Evolutionary conservation across 2,888 invertebrate species (phyloP).

Genomic region (Allophyes oxyacanthae): DNA sequence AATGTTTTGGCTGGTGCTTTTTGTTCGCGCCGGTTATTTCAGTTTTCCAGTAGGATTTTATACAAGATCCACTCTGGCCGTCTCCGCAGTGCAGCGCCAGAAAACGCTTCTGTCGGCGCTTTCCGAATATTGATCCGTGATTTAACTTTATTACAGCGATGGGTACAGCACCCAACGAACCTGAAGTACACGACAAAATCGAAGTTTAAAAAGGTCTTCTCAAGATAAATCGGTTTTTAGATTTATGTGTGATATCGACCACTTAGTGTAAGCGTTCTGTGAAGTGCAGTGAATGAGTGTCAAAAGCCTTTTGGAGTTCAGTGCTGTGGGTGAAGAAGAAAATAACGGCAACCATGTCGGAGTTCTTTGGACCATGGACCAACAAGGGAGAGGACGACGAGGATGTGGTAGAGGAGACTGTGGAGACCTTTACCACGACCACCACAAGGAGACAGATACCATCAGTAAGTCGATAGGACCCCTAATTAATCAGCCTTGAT

Average conservation of each 20-base stretch:
- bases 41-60: constrained; percentile 89
- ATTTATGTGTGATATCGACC: constrained; percentile 59
- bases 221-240: constrained; percentile 35
- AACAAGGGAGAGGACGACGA: constrained; percentile 65
- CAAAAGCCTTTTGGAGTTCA: constrained; percentile 70
- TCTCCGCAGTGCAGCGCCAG: constrained; percentile 76
- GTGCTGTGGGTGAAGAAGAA: constrained; percentile 74
- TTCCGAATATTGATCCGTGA: constrained; percentile 53
- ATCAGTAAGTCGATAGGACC: constrained; percentile 71
- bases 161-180: constrained; percentile 61
- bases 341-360: constrained; percentile 78
- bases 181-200: constrained; percentile 63
- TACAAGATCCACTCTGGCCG: constrained; percentile 86
- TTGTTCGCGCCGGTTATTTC: constrained; percentile 89
- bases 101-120: constrained; percentile 52
- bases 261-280: constrained; percentile 59
- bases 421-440: constrained; percentile 82
- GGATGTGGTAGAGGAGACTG: constrained; percentile 73
- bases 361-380: constrained; percentile 85
- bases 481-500: constrained; percentile 64
- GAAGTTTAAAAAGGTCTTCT: constrained; percentile 53
- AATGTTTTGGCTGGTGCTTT: constrained; percentile 89
- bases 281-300: constrained; percentile 82
- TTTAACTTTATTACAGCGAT: constrained; percentile 61
- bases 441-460: constrained; percentile 71